These are phyloP conservation scores for Synergus umbraculus DNA, from an alignment of 2,888 invertebrate genomes.

Conservation along the genomic window DNA sequence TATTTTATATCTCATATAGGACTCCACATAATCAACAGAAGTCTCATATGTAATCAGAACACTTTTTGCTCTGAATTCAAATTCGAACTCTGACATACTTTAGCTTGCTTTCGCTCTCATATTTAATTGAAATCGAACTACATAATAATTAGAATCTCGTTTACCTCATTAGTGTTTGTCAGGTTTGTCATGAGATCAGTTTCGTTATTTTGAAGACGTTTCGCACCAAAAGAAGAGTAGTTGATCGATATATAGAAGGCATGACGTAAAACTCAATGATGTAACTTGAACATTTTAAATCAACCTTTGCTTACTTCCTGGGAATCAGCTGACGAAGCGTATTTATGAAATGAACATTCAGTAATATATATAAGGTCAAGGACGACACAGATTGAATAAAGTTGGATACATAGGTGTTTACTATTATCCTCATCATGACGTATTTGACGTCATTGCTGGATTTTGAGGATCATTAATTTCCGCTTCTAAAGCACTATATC, in stretches of 20 bases:
- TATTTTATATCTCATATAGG: background rate
- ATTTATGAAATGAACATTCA: constrained; percentile 21
- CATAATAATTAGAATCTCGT: too few species aligned
- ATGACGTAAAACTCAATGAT: constrained; percentile 31
- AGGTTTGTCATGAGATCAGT: too few species aligned
- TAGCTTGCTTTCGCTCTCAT: background rate
- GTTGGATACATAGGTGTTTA: background rate
- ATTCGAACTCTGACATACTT: background rate
- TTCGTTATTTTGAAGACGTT: background rate
- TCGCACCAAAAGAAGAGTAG: background rate
- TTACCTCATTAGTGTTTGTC: too few species aligned
- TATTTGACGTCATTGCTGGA: background rate
- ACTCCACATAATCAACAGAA: background rate
- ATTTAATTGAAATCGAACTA: background rate
- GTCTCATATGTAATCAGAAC: background rate
- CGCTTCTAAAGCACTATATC: background rate
- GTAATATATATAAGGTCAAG: constrained; percentile 29
- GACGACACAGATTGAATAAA: background rate
- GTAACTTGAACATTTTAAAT: constrained; percentile 38
- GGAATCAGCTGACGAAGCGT: constrained; percentile 22
- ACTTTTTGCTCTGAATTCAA: background rate
- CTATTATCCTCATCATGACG: background rate
- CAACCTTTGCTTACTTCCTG: constrained; percentile 29
- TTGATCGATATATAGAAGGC: background rate
- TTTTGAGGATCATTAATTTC: background rate